These are phyloP conservation scores for Hyppa rectilinea DNA, from an alignment of 2,888 invertebrate species.

Conservation along the genomic window DNA sequence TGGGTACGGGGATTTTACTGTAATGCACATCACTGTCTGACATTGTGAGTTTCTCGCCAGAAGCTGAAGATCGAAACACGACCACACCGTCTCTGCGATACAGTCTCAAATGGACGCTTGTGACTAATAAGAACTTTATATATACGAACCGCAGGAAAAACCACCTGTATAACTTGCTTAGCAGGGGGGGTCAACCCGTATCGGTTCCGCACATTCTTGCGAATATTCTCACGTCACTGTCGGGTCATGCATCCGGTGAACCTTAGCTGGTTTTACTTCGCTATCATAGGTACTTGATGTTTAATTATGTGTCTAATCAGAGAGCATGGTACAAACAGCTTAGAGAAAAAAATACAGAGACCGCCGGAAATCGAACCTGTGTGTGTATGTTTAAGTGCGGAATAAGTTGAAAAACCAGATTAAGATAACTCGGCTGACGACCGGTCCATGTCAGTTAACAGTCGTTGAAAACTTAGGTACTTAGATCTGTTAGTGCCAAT, in stretches of 20 bases:
- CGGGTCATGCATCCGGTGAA: neutral
- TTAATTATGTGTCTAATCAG: neutral
- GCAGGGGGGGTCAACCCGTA: slow-evolving; percentile 11
- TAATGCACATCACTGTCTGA: slow-evolving; percentile 52
- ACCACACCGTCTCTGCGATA: slow-evolving; percentile 36
- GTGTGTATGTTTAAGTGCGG: neutral
- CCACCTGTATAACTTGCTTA: slow-evolving; percentile 21
- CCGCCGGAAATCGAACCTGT: slow-evolving; percentile 9
- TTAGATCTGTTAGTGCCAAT: neutral
- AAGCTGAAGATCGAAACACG: slow-evolving; percentile 19
- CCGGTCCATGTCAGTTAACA: neutral
- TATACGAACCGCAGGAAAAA: slow-evolving; percentile 44
- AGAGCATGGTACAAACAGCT: neutral
- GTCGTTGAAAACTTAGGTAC: too few relatives aligned
- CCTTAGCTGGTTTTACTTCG: neutral
- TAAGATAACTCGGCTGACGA: neutral
- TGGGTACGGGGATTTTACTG: slow-evolving; percentile 40
- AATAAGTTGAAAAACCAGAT: neutral
- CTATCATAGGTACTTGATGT: neutral
- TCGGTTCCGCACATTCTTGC: slow-evolving; percentile 34
- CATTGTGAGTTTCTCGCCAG: slow-evolving; percentile 30
- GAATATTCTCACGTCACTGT: neutral
- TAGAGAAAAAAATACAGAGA: neutral
- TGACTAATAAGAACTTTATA: slow-evolving; percentile 36
- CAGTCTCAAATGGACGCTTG: slow-evolving; percentile 29